Percentiles rank a stretch among this genome's conserved stretches.
Evolutionary conservation across 2,888 invertebrate species (phyloP).

Genomic region (Agrochola circellaris): DNA sequence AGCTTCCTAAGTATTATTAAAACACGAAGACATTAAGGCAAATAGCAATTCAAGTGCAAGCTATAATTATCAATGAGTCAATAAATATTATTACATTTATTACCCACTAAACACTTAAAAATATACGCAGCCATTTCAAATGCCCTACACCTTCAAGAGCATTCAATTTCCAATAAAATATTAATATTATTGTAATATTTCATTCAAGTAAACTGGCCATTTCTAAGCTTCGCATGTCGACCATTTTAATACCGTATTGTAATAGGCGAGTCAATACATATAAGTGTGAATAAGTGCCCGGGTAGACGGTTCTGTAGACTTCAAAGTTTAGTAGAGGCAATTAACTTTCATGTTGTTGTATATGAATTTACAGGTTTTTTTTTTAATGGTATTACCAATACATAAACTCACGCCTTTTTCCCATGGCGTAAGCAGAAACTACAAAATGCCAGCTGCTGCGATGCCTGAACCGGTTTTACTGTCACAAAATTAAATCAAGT

Average conservation of each 20-base stretch:
- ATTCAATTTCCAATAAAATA: constrained; percentile 60
- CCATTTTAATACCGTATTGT: constrained; percentile 51
- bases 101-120: constrained; percentile 38
- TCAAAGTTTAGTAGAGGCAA: not conserved
- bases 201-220: constrained; percentile 45
- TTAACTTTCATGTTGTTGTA: not conserved
- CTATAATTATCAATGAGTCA: not conserved
- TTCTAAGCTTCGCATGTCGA: constrained; percentile 47
- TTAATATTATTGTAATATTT: constrained; percentile 57
- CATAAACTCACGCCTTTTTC: too few species aligned
- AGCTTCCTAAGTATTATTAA: not conserved
- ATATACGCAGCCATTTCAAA: constrained; percentile 20
- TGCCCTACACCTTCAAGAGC: constrained; percentile 18
- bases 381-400: too few species aligned
- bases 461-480: too few species aligned
- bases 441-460: too few species aligned
- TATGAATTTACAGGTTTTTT: too few species aligned
- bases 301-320: constrained; percentile 35
- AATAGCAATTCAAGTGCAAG: constrained; percentile 14
- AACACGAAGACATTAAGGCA: not conserved
- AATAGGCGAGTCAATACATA: constrained; percentile 32
- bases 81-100: constrained; percentile 40
- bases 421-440: too few species aligned
- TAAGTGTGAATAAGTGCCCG: constrained; percentile 38
- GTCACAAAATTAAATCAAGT: too few species aligned